Base-by-base conservation (phyloP, 2,113 vertebrate genomes). In the Cebus imitator region DNA sequence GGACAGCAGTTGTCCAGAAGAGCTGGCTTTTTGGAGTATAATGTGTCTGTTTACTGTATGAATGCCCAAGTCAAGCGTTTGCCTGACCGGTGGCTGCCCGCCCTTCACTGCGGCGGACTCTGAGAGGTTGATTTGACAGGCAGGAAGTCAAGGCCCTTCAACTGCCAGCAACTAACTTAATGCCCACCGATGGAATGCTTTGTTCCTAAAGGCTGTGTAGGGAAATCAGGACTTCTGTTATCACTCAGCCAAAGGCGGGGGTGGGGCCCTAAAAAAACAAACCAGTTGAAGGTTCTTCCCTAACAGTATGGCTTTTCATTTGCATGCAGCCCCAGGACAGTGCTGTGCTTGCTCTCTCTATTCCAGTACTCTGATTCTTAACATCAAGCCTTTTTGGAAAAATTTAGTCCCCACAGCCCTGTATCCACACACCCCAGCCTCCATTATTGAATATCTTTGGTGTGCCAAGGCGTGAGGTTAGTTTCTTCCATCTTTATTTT, bases 101-200 rank as follows among this genome's bases (percentile, higher is more conserved):
- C 57, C 78, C 92, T 79, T 79, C 80, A 2, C 48, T 1, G 6
- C 25, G 14, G 45, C 17, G 37, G 72, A 40, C 4, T 11, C 66
- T 86, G 52, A 85, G 80, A 83, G 35, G 64, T 61, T 82, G 40
- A 87, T 93, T 95, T 79, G 95, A 96, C 66, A 11, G 4, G 61
- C 92, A 90, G 92, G 94, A 95, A 97, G 87, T 95, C 3, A 0
- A 27, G 86, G 85, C 79, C 91, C 79, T 84, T 58, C 73, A 66
- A 78, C 88, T 9, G 68, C 88, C 85, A 92, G 91, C 91, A 61
- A 18, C 84, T 79, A 8, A 80, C 93, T 89, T 1, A 18, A 66
- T 97, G 96, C 75, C 96, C 80, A 90, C 72, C 21, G 10, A 66
- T 50, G 55, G 96, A 97, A 93, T 66, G 76, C 90, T 96, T 97